Conservation (phyloP, 2,113 vertebrate genomes). For the Bombycilla garrulus region DNA sequence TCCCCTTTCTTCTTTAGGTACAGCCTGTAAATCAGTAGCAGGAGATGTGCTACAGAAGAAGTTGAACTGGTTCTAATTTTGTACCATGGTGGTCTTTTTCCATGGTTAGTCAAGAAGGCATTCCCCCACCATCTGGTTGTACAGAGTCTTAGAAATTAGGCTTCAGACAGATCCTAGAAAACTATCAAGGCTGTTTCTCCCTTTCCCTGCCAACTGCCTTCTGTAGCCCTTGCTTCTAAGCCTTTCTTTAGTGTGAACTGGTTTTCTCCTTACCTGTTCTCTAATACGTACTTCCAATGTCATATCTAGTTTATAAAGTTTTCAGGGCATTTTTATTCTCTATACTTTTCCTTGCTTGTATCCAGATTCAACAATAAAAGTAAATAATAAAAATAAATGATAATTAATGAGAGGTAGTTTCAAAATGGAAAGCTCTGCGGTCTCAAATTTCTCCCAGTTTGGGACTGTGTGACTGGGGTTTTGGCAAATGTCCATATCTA, state of each 20-base stretch:
- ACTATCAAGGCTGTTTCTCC: background rate
- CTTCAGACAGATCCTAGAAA: background rate
- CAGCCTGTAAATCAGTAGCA: conserved; percentile 10
- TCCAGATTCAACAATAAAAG: background rate
- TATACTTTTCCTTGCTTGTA: background rate
- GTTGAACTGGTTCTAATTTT: conserved; percentile 33
- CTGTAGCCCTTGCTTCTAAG: background rate
- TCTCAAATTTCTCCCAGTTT: background rate
- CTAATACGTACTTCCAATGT: background rate
- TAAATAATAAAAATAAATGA: background rate
- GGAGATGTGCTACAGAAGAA: background rate
- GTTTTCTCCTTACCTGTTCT: background rate
- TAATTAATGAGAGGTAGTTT: background rate
- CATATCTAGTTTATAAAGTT: background rate
- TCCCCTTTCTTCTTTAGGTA: background rate
- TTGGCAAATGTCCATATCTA: background rate
- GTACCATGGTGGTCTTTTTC: conserved; percentile 8
- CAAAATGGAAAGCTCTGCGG: background rate
- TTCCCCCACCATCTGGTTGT: conserved; percentile 1
- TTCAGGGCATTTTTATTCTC: background rate
- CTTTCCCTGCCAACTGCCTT: background rate
- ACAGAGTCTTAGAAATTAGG: background rate
- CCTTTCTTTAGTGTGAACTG: background rate
- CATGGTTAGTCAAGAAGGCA: background rate
- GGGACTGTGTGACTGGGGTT: background rate